Evolutionary conservation across 1,140 invertebrate genomes (phyloP), one percentile per base, ranked within the genome.

Genomic region (Leptinotarsa defecta): DNA sequence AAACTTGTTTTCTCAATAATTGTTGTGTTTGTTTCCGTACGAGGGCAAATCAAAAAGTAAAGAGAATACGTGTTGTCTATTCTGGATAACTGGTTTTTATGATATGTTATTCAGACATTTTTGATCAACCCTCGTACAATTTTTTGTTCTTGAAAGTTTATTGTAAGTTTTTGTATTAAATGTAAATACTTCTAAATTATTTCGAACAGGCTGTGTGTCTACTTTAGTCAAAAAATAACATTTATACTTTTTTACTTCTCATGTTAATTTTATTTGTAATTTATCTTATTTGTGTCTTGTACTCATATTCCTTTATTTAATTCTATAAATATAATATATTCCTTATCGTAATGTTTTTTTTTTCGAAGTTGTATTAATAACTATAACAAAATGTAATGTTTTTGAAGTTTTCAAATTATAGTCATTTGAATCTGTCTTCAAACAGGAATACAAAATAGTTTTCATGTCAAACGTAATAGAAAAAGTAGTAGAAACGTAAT

Each of bases 141-240:
- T 57, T 57, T 19, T 19, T 57, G 52, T 57, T 57, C n/a, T 57
- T 19, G 52, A 57, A 57, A 57, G 52, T 57, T 57, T 57, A 57
- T 57, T 57, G 52, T 57, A 57, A 57, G 52, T 43, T 57, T 71
- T 71, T 71, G 70, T 71, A 71, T 49, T 71, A 71, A 71, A 71
- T 71, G 70, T 71, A 71, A 71, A 71, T 71, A 71, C 49, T 71
- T 71, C 70, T 71, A 71, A 71, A 71, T 71, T 62, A 71, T 71
- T 71, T 61, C 6, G 57, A 71, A 71, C 22, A 49, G 70, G 70
- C 70, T 71, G 70, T 71, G 70, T 71, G 70, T 71, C 52, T 71
- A 71, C n/a, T 22, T 71, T 71, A 71, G 70, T 71, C 70, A 71
- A 61, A 62, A 70, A 68, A 48, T 43, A 68, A n/a, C 67, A 48